Percentiles rank a stretch among this genome's conserved stretches.
phyloP scores from a whole-genome alignment of 2,113 vertebrate species.

The Neopipo cinnamomea region DNA sequence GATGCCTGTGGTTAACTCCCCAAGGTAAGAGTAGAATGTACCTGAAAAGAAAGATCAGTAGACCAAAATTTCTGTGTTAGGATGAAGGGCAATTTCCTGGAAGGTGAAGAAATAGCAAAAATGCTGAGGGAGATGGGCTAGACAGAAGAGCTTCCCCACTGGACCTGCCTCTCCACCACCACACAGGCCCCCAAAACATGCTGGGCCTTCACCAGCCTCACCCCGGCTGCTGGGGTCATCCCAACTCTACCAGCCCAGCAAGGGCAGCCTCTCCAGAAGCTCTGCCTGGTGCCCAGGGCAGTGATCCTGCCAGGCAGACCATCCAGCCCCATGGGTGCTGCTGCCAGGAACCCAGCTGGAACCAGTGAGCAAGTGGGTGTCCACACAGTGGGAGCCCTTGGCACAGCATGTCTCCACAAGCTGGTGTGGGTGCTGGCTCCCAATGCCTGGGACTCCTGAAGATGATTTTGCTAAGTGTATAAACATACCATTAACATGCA shows the following conservation, averaged over 20 bases:
- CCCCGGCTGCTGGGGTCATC: not conserved
- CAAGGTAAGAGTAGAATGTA: not conserved
- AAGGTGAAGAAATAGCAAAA: not conserved
- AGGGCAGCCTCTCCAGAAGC: not conserved
- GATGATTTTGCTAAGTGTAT: not conserved
- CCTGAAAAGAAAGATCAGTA: not conserved
- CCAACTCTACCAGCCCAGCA: not conserved
- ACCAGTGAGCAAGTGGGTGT: fast-evolving
- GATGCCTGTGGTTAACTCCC: not conserved
- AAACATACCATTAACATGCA: fast-evolving
- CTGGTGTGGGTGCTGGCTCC: not conserved
- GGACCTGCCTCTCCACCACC: not conserved
- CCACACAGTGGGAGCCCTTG: fast-evolving
- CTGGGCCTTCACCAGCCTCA: not conserved
- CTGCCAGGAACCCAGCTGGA: fast-evolving
- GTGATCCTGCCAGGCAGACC: not conserved
- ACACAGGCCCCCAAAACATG: not conserved
- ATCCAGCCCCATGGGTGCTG: not conserved
- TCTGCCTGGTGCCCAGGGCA: fast-evolving
- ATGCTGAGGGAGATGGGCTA: not conserved
- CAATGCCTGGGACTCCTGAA: not conserved
- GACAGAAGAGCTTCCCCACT: not conserved
- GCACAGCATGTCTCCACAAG: not conserved
- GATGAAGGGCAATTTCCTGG: not conserved
- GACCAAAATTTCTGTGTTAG: not conserved